Evolutionary conservation across 2,797 vertebrate species (phyloP).

Genomic region (Acropternis orthonyx): DNA sequence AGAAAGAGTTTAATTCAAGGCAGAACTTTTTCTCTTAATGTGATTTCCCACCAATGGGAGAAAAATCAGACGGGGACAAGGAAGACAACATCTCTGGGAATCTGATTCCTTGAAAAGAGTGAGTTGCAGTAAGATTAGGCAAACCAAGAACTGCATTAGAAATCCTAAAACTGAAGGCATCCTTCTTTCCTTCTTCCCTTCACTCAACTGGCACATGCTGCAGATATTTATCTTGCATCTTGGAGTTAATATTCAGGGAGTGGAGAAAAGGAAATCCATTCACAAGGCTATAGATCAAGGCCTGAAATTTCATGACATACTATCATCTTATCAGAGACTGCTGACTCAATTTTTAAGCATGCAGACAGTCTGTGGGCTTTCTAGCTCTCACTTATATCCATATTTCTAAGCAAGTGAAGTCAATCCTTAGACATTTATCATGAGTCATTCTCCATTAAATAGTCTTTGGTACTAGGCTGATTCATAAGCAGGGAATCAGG

Average conservation of each 20-base stretch:
- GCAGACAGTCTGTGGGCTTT: not conserved
- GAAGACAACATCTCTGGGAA: not conserved
- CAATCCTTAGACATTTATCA: not conserved
- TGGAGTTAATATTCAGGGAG: not conserved
- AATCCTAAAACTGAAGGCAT: not conserved
- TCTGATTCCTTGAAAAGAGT: not conserved
- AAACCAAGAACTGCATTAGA: not conserved
- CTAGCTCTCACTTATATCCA: not conserved
- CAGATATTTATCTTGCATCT: not conserved
- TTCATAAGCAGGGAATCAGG: not conserved
- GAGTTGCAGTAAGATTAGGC: not conserved
- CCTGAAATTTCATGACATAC: not conserved
- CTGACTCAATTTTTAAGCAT: slow-evolving; percentile 29
- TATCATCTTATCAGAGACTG: not conserved
- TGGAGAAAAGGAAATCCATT: not conserved
- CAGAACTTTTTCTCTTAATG: not conserved
- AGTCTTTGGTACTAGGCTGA: not conserved
- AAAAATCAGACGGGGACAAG: not conserved
- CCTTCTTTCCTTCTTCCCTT: not conserved
- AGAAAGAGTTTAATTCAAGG: not conserved
- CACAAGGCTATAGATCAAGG: not conserved
- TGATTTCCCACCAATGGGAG: not conserved
- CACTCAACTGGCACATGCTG: not conserved
- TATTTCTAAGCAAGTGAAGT: not conserved
- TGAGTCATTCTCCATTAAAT: slow-evolving; percentile 31